Evolutionary conservation across 2,888 invertebrate genomes (phyloP).

Genomic region (Apodemia mormo): DNA sequence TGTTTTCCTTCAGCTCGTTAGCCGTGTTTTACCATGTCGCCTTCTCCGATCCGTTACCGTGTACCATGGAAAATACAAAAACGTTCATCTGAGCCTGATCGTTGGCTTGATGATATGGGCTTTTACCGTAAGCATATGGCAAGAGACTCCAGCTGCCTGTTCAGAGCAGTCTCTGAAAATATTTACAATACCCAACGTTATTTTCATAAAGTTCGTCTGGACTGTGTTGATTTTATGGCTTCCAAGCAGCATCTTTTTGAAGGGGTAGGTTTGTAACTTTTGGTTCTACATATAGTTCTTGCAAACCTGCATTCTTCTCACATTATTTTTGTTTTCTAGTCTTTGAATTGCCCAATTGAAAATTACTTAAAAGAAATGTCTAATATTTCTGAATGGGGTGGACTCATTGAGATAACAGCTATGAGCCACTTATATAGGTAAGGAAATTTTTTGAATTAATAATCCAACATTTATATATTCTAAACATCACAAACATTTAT

Average conservation of each 20-base stretch:
- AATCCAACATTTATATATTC: background rate
- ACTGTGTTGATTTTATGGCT: constrained; percentile 88
- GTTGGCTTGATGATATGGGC: constrained; percentile 90
- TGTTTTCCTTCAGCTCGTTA: constrained; percentile 77
- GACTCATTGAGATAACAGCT: constrained; percentile 85
- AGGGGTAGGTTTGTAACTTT: constrained; percentile 68
- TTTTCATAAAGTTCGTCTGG: constrained; percentile 87
- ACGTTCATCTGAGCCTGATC: constrained; percentile 82
- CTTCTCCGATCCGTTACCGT: constrained; percentile 73
- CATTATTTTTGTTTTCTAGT: constrained; percentile 73
- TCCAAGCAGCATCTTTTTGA: constrained; percentile 83
- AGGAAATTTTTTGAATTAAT: constrained; percentile 42
- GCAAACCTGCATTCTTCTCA: constrained; percentile 21
- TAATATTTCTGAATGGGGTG: constrained; percentile 86
- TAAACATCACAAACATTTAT: too few species aligned
- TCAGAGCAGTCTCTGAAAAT: constrained; percentile 94
- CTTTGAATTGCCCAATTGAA: constrained; percentile 83
- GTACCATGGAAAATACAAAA: constrained; percentile 76
- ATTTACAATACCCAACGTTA: constrained; percentile 86
- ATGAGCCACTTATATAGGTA: constrained; percentile 87
- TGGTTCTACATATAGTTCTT: constrained; percentile 30
- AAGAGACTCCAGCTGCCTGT: constrained; percentile 93
- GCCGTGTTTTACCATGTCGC: constrained; percentile 65
- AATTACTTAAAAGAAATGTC: constrained; percentile 86
- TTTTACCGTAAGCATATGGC: constrained; percentile 94